These are phyloP conservation scores for Pampusana beccarii DNA, from an alignment of 2,113 vertebrate species.

Conservation along the genomic window DNA sequence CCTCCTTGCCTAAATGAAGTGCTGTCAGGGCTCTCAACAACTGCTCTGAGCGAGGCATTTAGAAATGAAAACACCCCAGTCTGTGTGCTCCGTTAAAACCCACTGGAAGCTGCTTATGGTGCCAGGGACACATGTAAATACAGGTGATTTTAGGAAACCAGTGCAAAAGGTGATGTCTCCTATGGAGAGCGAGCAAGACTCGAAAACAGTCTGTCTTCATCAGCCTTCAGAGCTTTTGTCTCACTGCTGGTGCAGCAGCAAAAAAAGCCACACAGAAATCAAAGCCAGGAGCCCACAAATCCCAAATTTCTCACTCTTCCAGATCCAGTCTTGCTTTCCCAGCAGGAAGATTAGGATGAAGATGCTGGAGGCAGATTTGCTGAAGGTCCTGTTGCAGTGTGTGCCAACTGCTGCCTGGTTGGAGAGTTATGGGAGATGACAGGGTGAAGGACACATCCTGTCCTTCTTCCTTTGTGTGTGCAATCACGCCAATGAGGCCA, in stretches of 20 bases:
- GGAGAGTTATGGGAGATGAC: neutral
- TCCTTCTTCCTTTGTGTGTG: neutral
- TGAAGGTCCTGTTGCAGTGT: neutral
- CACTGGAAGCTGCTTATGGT: neutral
- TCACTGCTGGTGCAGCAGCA: neutral
- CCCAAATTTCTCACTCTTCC: neutral
- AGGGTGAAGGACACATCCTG: neutral
- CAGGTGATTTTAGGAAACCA: neutral
- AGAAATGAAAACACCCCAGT: neutral
- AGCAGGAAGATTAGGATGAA: neutral
- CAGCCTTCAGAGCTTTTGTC: neutral
- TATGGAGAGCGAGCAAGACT: neutral
- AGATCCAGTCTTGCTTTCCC: neutral
- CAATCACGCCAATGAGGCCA: too few species aligned
- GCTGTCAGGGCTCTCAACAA: neutral
- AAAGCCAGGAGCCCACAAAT: neutral
- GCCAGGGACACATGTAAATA: neutral
- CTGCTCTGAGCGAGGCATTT: neutral
- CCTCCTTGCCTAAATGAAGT: neutral
- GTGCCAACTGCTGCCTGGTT: neutral
- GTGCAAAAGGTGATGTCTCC: neutral
- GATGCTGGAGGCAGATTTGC: neutral
- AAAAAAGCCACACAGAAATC: neutral
- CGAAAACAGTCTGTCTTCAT: neutral
- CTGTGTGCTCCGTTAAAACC: neutral